Evolutionary conservation across 2,797 vertebrate genomes (phyloP), one percentile per base, ranked within the genome.

Genomic region (Siniperca scherzeri): DNA sequence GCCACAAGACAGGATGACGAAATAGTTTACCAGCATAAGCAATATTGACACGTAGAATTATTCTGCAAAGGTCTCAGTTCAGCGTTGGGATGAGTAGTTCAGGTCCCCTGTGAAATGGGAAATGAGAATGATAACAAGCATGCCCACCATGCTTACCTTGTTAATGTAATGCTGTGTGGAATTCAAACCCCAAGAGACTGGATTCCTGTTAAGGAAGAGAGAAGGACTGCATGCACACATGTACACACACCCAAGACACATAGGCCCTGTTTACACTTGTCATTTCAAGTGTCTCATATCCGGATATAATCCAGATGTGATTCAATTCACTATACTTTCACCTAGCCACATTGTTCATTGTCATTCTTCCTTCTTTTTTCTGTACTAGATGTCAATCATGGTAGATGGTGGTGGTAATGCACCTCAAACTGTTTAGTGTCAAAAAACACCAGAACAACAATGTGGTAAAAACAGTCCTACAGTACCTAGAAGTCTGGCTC

Each of bases 31-130:
- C 84, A 36, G 74, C 53, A 27, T 68, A 75, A 73, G 55, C 73
- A 57, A 75, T 90, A 91, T 88, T 77, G 88, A 92, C 82, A 59
- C 12, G 10, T 68, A 8, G 50, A 77, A 81, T 86, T 80, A 87
- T 89, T 89, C 68, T 27, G 81, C 71, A 67, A 40, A 70, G 82
- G 80, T 84, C 80, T 71, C 30, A 36, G 75, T 77, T 84, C 44
- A 75, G 50, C 0, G 55, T 42, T 42, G 50, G 81, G 77, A 87
- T 46, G 82, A 88, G 71, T 33, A 52, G 84, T 78, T 88, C 81
- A 76, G 66, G 74, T 88, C 92, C 85, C 74, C 42, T 22, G 81
- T 56, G 83, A 72, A 79, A 78, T 33, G 17, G 76, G 75, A 78
- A 88, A 90, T 87, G 66, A 77, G 79, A 82, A 70, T 22, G 70